phyloP scores from a whole-genome alignment of 1,140 invertebrate genomes.

The Coenobita brevimanus region DNA sequence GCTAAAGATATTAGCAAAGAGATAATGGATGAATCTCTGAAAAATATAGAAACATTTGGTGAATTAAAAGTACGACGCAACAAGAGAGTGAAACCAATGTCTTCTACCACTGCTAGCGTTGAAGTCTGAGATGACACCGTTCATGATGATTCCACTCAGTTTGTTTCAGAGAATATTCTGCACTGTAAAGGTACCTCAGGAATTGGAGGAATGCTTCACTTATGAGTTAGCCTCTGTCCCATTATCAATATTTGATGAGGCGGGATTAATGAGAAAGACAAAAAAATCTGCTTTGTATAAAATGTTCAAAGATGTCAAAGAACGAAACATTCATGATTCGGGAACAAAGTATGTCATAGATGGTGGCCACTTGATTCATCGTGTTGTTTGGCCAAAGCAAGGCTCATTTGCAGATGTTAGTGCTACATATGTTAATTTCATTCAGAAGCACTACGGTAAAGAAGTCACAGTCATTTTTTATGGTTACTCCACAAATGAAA shows the following conservation, averaged over 20 bases:
- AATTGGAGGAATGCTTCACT: conserved; percentile 6
- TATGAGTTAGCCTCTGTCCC: conserved; percentile 13
- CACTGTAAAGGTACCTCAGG: not conserved
- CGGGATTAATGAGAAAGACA: conserved; percentile 29
- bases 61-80: conserved; percentile 9
- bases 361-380: conserved; percentile 13
- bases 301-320: too few species aligned
- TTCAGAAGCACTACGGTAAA: not conserved
- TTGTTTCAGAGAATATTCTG: conserved; percentile 31
- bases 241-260: conserved; percentile 20
- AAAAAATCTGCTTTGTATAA: conserved; percentile 8
- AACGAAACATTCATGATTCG: conserved; percentile 21
- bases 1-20: not conserved
- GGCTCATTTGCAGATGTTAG: not conserved
- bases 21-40: conserved; percentile 34
- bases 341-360: conserved; percentile 16
- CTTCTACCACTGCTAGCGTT: not conserved
- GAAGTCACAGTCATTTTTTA: conserved; percentile 19
- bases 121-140: conserved; percentile 20
- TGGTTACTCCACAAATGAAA: conserved; percentile 9
- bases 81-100: not conserved
- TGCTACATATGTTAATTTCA: conserved; percentile 17
- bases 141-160: conserved; percentile 18
- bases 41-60: conserved; percentile 19
- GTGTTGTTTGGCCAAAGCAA: conserved; percentile 29